Evolutionary conservation across 1,140 invertebrate species (phyloP).

Genomic region (roundworm (Caenorhabditis elegans)): WBcel235 BX284602.5:11215501-11216000

Average conservation of each 20-base stretch:
- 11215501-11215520: background rate
- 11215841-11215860: background rate
- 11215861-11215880: background rate
- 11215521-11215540: background rate
- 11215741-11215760: conserved; percentile 7
- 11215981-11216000: background rate
- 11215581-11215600: background rate
- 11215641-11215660: conserved; percentile 15
- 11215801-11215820: background rate
- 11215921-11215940: background rate
- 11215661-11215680: conserved; percentile 7
- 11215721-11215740: background rate
- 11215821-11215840: too few relatives aligned
- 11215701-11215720: background rate
- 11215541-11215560: background rate
- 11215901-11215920: background rate
- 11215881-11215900: background rate
- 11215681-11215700: background rate
- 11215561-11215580: conserved; percentile 29
- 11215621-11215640: too few relatives aligned
- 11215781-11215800: conserved; percentile 10
- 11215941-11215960: conserved; percentile 30
- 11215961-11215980: background rate
- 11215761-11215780: conserved; percentile 11
- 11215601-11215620: background rate